Evolutionary conservation across 2,113 vertebrate species (phyloP).

Genomic region (Zeus faber): DNA sequence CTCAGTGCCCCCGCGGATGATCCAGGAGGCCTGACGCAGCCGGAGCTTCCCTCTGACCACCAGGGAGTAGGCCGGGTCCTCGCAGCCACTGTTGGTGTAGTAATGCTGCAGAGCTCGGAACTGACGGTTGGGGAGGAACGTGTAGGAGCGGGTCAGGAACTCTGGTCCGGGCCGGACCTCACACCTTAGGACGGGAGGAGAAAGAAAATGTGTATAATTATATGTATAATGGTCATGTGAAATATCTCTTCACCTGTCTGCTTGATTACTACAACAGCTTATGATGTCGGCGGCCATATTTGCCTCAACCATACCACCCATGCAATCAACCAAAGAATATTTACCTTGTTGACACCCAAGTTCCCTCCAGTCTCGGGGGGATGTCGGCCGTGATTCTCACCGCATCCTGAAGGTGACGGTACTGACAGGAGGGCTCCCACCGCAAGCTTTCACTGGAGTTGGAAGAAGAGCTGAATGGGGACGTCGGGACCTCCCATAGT

Average conservation of each 20-base stretch:
- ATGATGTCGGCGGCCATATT: neutral
- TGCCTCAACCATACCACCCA: neutral
- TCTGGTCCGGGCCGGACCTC: conserved; percentile 88
- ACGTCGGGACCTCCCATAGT: conserved; percentile 65
- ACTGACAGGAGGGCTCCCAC: conserved; percentile 78
- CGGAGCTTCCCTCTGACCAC: conserved; percentile 84
- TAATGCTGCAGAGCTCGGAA: conserved; percentile 89
- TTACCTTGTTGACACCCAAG: conserved; percentile 88
- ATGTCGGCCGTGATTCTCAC: conserved; percentile 67
- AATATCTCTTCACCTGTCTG: too few relatives aligned
- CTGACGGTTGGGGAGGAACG: conserved; percentile 81
- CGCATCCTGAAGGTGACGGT: conserved; percentile 75
- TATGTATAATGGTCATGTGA: too few relatives aligned
- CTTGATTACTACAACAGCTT: neutral
- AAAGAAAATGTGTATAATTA: neutral
- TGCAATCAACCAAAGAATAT: neutral
- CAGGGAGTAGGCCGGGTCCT: conserved; percentile 81
- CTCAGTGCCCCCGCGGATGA: conserved; percentile 84
- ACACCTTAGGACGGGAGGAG: conserved; percentile 71
- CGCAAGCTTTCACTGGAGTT: conserved; percentile 53
- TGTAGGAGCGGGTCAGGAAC: conserved; percentile 87
- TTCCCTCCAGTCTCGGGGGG: conserved; percentile 81
- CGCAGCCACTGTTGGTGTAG: conserved; percentile 81
- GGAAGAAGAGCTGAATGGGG: conserved; percentile 41
- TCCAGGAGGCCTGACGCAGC: conserved; percentile 87